Conservation (phyloP, 2,113 vertebrate species). For the Phalacrocorax brasilianus region DNA sequence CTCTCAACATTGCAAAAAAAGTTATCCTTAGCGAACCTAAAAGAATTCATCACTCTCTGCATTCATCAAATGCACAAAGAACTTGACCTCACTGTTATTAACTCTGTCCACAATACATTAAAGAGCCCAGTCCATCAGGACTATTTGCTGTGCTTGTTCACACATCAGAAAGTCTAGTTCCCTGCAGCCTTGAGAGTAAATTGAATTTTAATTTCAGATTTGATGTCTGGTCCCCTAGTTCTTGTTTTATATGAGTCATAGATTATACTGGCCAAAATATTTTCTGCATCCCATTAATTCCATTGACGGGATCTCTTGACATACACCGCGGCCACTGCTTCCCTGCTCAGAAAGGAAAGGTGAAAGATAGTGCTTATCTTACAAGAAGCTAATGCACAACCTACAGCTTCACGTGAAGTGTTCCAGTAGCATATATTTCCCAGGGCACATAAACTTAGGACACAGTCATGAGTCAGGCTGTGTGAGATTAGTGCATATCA, state of each 20-base stretch:
- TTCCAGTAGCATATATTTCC: background rate
- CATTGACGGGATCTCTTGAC: background rate
- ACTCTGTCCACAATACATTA: background rate
- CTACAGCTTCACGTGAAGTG: background rate
- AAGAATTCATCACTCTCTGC: background rate
- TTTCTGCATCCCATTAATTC: background rate
- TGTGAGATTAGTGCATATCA: background rate
- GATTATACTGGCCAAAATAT: background rate
- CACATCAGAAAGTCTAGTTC: background rate
- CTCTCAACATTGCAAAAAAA: background rate
- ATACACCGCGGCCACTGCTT: background rate
- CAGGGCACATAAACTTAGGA: background rate
- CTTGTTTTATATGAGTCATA: background rate
- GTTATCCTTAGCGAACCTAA: background rate
- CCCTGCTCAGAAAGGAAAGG: background rate
- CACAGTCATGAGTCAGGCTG: background rate
- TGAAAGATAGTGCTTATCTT: background rate
- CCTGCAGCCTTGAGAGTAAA: background rate
- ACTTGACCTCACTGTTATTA: background rate
- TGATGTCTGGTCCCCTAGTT: background rate
- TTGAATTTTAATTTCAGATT: constrained; percentile 12
- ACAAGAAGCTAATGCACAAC: background rate
- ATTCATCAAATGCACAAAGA: background rate
- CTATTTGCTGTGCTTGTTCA: background rate
- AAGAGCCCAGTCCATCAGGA: background rate